These are phyloP conservation scores for Anoplolepis gracilipes DNA, from an alignment of 1,140 invertebrate species.

Conservation along the genomic window DNA sequence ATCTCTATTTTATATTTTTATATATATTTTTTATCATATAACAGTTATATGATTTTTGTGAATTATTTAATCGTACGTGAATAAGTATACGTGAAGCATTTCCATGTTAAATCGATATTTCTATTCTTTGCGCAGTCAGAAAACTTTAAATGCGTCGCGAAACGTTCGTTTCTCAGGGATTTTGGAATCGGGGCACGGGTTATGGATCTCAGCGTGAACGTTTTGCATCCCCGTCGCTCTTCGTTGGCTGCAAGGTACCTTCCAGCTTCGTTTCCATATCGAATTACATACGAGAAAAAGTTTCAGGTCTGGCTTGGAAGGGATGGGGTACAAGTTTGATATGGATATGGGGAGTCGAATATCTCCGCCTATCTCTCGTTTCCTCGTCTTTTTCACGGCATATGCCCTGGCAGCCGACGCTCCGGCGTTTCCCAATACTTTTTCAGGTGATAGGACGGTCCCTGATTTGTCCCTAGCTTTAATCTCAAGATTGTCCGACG, in stretches of 20 bases:
- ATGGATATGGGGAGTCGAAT: constrained; percentile 77
- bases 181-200: constrained; percentile 64
- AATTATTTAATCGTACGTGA: background rate
- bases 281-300: constrained; percentile 80
- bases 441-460: constrained; percentile 72
- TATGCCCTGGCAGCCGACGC: constrained; percentile 49
- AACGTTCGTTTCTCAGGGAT: constrained; percentile 46
- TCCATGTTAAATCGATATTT: background rate
- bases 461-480: constrained; percentile 73
- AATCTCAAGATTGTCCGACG: constrained; percentile 76
- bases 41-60: background rate
- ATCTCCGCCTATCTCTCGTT: constrained; percentile 70
- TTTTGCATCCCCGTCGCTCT: constrained; percentile 64
- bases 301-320: constrained; percentile 75
- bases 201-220: constrained; percentile 63
- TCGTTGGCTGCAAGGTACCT: constrained; percentile 66
- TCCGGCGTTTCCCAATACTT: constrained; percentile 62
- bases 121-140: background rate
- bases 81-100: background rate
- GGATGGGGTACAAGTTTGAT: constrained; percentile 78
- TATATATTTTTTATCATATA: background rate
- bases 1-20: no score
- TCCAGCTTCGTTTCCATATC: constrained; percentile 77
- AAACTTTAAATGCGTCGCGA: constrained; percentile 10
- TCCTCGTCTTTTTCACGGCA: constrained; percentile 62